Conservation (phyloP, 1,140 invertebrate species). For the Orchestia grillus region DNA sequence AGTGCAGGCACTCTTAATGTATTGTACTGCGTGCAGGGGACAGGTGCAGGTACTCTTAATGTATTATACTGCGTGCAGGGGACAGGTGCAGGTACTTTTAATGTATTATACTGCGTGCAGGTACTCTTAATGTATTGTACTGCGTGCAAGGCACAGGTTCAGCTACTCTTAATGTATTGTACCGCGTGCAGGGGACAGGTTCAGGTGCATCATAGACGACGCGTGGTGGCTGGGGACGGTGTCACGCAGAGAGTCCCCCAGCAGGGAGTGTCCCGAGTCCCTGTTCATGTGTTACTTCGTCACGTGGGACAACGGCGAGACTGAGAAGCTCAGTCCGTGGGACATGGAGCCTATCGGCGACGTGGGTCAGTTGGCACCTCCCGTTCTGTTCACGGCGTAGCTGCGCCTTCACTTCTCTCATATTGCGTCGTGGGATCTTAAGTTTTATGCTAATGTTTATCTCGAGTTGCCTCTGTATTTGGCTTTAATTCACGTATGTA, state of each 20-base stretch:
- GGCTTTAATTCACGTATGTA: too few relatives aligned
- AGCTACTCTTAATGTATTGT: background rate
- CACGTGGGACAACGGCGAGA: slow-evolving; percentile 94
- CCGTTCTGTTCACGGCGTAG: background rate
- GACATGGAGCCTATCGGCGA: slow-evolving; percentile 90
- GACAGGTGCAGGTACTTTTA: background rate
- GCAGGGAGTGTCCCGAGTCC: slow-evolving; percentile 80
- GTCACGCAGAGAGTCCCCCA: slow-evolving; percentile 77
- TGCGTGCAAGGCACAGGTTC: background rate
- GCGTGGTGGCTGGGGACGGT: slow-evolving; percentile 95
- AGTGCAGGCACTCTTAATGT: background rate
- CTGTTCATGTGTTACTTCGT: slow-evolving; percentile 90
- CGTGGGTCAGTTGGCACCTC: slow-evolving; percentile 58
- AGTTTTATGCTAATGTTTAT: too few relatives aligned
- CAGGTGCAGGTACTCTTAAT: slow-evolving; percentile 70
- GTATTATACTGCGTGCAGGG: too few relatives aligned
- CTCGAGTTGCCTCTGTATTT: too few relatives aligned
- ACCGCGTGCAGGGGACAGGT: slow-evolving; percentile 75
- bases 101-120: background rate
- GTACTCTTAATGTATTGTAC: background rate
- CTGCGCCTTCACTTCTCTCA: too few relatives aligned
- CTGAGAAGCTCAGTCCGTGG: slow-evolving; percentile 94
- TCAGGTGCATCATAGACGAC: slow-evolving; percentile 96
- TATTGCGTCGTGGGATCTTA: too few relatives aligned
- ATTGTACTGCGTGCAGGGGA: too few relatives aligned